These are phyloP conservation scores for Branchipolynoe longqiensis DNA, from an alignment of 2,888 invertebrate species.

Conservation along the genomic window DNA sequence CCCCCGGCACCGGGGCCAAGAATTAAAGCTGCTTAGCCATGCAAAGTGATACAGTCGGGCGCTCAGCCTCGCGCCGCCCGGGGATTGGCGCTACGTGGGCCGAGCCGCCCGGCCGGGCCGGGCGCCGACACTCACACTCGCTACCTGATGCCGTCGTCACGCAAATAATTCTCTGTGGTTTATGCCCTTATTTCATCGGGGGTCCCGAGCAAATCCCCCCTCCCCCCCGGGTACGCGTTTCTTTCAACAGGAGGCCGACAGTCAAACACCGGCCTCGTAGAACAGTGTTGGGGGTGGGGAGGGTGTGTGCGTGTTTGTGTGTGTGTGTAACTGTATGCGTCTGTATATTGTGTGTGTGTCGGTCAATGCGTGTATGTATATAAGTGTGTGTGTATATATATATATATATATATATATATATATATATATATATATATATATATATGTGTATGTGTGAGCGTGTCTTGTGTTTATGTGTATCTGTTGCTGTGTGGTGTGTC, in stretches of 20 bases:
- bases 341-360: too few relatives aligned
- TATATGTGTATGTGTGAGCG: too few relatives aligned
- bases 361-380: neutral
- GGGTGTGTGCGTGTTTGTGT: neutral
- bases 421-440: too few relatives aligned
- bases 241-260: constrained; percentile 4
- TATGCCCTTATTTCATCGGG: constrained; percentile 40
- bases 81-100: constrained; percentile 40
- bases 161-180: constrained; percentile 42
- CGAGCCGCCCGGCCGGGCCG: neutral
- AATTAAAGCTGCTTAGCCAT: constrained; percentile 44
- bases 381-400: too few relatives aligned
- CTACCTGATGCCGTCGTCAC: neutral
- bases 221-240: too few relatives aligned
- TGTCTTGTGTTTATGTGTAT: too few relatives aligned
- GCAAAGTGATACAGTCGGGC: constrained; percentile 53
- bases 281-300: neutral
- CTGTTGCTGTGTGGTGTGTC: too few relatives aligned
- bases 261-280: neutral
- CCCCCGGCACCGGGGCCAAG: neutral
- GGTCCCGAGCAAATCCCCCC: too few relatives aligned
- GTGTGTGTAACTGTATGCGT: too few relatives aligned
- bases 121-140: constrained; percentile 24
- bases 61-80: neutral
- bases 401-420: too few relatives aligned